Percentiles rank a stretch among this genome's conserved stretches.
These are phyloP conservation scores for Dendroctonus ponderosae DNA, from an alignment of 1,140 invertebrate species.

Conservation along the genomic window DNA sequence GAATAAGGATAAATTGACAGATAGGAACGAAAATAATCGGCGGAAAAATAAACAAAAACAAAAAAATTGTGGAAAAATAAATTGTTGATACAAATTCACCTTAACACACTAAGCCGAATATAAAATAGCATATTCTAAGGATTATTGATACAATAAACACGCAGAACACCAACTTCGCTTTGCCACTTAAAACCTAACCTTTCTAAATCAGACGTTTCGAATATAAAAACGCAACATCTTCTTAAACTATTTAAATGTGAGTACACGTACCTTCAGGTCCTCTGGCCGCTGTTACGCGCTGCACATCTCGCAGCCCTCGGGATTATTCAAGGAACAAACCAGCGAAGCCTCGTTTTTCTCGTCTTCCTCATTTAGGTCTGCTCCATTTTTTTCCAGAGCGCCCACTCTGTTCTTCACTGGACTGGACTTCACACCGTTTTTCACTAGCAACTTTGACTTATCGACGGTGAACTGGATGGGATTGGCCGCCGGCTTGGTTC, in stretches of 20 bases:
- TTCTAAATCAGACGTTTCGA: no score
- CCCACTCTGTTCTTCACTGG: conserved; percentile 29
- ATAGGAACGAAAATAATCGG: no score
- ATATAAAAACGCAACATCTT: not conserved
- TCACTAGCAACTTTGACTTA: conserved; percentile 70
- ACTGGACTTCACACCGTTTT: conserved; percentile 40
- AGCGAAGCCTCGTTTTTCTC: conserved; percentile 73
- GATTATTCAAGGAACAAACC: conserved; percentile 86
- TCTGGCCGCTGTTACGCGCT: conserved; percentile 46
- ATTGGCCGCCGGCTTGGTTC: conserved; percentile 94
- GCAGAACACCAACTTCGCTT: no score
- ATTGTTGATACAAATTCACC: no score
- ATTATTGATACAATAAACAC: no score
- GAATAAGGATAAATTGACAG: no score
- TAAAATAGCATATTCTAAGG: no score
- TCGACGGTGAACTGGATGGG: conserved; percentile 98
- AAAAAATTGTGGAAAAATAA: no score
- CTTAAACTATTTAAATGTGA: not conserved
- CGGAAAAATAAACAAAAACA: no score
- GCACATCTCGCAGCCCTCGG: conserved; percentile 85
- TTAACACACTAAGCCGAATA: no score
- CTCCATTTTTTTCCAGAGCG: not conserved
- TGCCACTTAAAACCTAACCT: no score
- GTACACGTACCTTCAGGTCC: not conserved
- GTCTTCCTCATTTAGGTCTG: conserved; percentile 45